Conservation (phyloP, 2,113 vertebrate genomes). For the Dasyurus viverrinus region DNA sequence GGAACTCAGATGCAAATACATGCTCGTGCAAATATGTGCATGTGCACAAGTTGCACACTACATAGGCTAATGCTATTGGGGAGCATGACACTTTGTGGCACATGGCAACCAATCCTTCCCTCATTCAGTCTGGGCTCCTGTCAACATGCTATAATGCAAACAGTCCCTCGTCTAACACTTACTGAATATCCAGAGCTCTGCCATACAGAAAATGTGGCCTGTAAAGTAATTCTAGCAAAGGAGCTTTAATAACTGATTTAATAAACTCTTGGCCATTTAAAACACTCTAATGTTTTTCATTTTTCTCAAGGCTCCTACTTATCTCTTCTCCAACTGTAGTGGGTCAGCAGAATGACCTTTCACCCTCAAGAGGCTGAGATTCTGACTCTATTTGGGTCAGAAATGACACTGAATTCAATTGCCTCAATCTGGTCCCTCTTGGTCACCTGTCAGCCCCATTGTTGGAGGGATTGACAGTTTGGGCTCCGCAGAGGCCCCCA, state of each 20-base stretch:
- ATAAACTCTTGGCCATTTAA: background rate
- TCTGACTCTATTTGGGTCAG: background rate
- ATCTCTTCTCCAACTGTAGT: background rate
- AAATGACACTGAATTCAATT: background rate
- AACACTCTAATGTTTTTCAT: background rate
- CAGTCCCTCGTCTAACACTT: background rate
- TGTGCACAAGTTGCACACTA: background rate
- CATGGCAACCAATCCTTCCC: background rate
- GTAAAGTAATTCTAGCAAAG: background rate
- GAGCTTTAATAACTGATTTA: background rate
- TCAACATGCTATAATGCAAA: background rate
- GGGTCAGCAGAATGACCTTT: slow-evolving; percentile 3
- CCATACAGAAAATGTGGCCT: background rate
- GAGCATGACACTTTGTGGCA: background rate
- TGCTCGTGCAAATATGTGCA: background rate
- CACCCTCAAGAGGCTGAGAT: background rate
- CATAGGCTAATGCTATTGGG: background rate
- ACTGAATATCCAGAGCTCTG: background rate
- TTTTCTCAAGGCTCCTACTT: background rate
- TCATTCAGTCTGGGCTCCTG: background rate
- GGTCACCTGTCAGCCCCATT: background rate
- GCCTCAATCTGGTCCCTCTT: background rate
- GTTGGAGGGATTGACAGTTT: background rate
- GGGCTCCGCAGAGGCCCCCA: background rate
- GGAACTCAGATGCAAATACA: background rate